A percentile compares a stretch with the other conserved stretches of the same genome.
Evolutionary conservation across 2,888 invertebrate species (phyloP).

Genomic region (Zygogramma bicolorata): DNA sequence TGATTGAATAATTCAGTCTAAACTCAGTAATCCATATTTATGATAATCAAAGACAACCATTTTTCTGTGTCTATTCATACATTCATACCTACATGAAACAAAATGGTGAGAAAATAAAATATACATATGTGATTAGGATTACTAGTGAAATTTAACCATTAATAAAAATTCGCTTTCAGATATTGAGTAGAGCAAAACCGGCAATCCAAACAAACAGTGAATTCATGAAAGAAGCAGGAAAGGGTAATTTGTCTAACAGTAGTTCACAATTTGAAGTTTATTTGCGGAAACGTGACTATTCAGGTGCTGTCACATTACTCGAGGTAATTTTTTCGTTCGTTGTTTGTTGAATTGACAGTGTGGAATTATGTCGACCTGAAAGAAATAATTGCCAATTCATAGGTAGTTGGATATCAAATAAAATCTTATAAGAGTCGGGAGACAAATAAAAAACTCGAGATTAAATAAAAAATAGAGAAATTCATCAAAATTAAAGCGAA

Average conservation of each 20-base stretch:
- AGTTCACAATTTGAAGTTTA: slow-evolving; percentile 92
- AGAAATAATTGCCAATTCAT: no score
- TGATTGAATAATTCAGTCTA: neutral
- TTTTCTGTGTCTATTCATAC: neutral
- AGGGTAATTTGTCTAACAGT: slow-evolving; percentile 64
- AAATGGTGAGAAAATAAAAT: neutral
- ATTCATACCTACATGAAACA: neutral
- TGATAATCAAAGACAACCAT: no score
- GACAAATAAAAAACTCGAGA: no score
- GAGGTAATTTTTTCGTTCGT: slow-evolving; percentile 74
- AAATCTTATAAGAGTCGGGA: no score
- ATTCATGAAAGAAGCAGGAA: slow-evolving; percentile 49
- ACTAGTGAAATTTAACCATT: neutral
- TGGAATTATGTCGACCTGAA: no score
- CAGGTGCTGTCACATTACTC: slow-evolving; percentile 91
- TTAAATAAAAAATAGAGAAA: no score
- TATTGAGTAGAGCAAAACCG: slow-evolving; percentile 86
- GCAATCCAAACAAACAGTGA: slow-evolving; percentile 71
- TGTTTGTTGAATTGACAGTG: neutral
- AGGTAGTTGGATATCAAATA: no score
- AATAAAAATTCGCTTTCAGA: slow-evolving; percentile 71
- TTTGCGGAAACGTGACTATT: slow-evolving; percentile 89
- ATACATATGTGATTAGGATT: neutral
- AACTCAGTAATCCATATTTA: no score
- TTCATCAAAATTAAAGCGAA: no score